Evolutionary conservation across 2,797 vertebrate species (phyloP), one percentile per base, ranked within the genome.

Genomic region (Eulemur mongoz): DNA sequence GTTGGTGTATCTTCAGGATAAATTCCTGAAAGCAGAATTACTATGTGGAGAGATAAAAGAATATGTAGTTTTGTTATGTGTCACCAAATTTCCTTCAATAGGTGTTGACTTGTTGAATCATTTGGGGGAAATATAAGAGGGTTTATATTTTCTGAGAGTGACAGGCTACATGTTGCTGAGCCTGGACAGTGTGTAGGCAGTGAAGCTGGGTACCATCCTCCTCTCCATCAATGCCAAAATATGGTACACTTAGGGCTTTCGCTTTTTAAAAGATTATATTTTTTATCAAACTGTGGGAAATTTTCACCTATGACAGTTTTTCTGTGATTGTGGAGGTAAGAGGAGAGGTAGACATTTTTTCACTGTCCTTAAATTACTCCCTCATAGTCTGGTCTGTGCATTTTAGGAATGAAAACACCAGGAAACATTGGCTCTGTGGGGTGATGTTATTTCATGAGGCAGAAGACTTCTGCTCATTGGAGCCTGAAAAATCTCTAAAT

Each of bases 391-490:
- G 76, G 67, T 18, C 14, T 40, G 5, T 45, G 23, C 2, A 9
- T 90, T 94, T 89, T 89, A 86, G 15, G 30, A 80, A 93, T 93
- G 8, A 38, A 27, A 67, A 14, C 72, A 82, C 32, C 76, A 18
- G 85, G 4, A 14, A 80, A 80, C 30, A 12, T 6, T 72, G 4
- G 0, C 17, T 72, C 73, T 81, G 57, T 76, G 35, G 38, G 13
- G 13, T 87, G 87, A 50, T 22, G 8, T 54, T 23, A 17, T 67
- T 88, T 78, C 63, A 89, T 54, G 23, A 95, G 54, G 4, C 87
- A 95, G 57, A 96, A 96, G 73, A 92, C 0, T 13, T 93, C 73
- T 85, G 11, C 43, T 97, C 73, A 97, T 38, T 73, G 85, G 48
- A 96, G 67, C 11, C 82, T 84, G 79, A 97, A 92, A 2, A 79